Percentiles rank a stretch among this genome's conserved stretches.
Evolutionary conservation across 1,140 invertebrate genomes (phyloP).

Genomic region (Parapsyche elsis): DNA sequence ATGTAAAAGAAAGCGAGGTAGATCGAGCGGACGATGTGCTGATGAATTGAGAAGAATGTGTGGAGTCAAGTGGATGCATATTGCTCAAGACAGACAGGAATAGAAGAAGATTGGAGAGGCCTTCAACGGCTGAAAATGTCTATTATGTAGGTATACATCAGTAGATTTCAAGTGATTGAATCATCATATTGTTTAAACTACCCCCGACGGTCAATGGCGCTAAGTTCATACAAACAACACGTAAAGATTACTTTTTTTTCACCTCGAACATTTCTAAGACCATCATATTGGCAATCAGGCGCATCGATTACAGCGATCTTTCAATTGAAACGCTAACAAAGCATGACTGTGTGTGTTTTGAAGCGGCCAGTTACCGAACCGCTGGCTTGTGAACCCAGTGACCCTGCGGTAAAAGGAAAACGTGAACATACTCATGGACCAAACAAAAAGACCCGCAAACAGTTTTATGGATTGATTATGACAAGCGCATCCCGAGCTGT

Average conservation of each 20-base stretch:
- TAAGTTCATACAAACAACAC: background rate
- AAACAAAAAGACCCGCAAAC: conserved; percentile 40
- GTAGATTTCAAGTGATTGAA: no score
- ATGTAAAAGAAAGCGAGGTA: no score
- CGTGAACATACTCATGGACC: conserved; percentile 46
- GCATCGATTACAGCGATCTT: conserved; percentile 34
- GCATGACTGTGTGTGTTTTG: conserved; percentile 39
- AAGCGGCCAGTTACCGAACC: conserved; percentile 41
- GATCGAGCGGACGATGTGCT: no score
- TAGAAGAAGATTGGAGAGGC: no score
- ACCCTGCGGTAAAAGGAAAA: conserved; percentile 50
- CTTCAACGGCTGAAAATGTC: no score
- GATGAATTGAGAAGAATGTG: no score
- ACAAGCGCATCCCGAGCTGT: conserved; percentile 13
- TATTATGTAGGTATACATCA: no score
- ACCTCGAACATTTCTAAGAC: background rate
- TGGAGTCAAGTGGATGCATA: no score
- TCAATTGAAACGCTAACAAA: conserved; percentile 42
- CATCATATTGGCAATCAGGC: conserved; percentile 15
- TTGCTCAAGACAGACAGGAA: no score
- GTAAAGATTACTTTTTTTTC: background rate
- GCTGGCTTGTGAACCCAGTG: conserved; percentile 48
- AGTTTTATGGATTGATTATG: conserved; percentile 53
- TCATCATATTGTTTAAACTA: no score
- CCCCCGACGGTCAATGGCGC: no score